Evolutionary conservation across 2,888 invertebrate species (phyloP), one percentile per base, ranked within the genome.

Genomic region (Sericinus montela): DNA sequence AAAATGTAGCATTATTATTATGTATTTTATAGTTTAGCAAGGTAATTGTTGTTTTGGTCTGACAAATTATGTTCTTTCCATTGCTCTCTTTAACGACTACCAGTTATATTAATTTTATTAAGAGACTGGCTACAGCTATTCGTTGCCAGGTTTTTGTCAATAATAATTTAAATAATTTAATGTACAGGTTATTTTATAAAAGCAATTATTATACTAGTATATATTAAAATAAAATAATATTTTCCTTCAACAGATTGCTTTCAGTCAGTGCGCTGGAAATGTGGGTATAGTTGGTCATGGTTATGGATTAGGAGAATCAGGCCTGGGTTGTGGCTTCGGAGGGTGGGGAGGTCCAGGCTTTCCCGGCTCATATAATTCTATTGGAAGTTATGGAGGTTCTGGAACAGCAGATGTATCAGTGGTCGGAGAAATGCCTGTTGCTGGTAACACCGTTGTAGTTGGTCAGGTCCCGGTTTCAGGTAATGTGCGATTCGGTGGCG

Each of bases 341-440:
- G 49, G 35, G 0, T 41, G 29, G 36, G 32, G 36, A 6, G 35
- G 41, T 23, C n/a, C 37, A 8, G 32, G 50, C 4, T 45, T 29
- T 23, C 35, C 40, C 0, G 29, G 39, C 4, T 14, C 48, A n/a
- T 48, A 48, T 14, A 30, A 37, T 11, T 1, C 37, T 8, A 13
- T 37, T n/a, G 43, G 40, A 11, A 29, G 30, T 10, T 50, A 50
- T 16, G 50, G 50, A 35, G 50, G 50, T n/a, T 6, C 19, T 8
- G 50, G 50, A 14, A 41, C 29, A 8, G 50, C 36, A 29, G 50
- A 50, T 25, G 30, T 50, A n/a, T 30, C 37, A 10, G 50, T 50
- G 5, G 41, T 29, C 5, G 50, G 50, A 15, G 50, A 50, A 25
- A 45, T 50, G 29, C 50, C 50, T 7, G 50, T 50, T 3, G 50